Base-by-base conservation (phyloP, 2,797 vertebrate species). In the Furcifer pardalis region DNA sequence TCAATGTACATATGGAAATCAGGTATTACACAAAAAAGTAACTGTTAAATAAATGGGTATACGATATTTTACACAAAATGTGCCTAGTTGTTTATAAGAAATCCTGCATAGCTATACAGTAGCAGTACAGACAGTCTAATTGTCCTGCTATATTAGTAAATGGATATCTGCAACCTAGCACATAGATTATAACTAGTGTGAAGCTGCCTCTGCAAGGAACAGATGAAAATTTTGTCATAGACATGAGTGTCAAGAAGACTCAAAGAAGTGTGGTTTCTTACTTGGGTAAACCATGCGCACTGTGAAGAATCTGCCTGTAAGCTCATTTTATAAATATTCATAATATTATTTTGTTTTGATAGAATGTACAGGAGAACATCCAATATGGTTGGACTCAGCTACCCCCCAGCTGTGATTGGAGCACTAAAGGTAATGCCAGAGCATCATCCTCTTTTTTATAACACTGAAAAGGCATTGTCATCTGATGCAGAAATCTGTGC, bases 331-430 rank as follows among this genome's bases (percentile, higher is more conserved):
- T 87, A 80, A 69, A 4, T 74, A 15, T 69, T 88, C 1, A 13
- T 77, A 86, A 79, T 63, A 83, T 82, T 93, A 87, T 97, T 95
- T 96, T 80, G 83, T 87, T 93, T 93, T 91, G 87, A 91, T 95
- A 99, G 98, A 95, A 99, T 99, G 98, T 99, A 98, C 92, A 96
- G 98, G 87, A 95, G 98, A 79, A 98, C 97, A 65, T 99, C 98
- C 90, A 98, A 98, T 94, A 97, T 97, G 97, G 97, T 97, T 15
- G 98, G 97, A 88, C 95, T 99, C 89, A 98, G 95, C 94, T 99
- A 98, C 90, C 98, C 98, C 1, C 93, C 97, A 90, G 96, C 96
- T 84, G 98, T 98, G 93, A 98, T 99, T 91, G 95, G 96, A 90
- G 97, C 96, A 74, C 94, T 99, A 85, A 99, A 99, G 98, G 98